Base-by-base conservation (phyloP, 2,797 vertebrate genomes). In the Bufotes viridis region DNA sequence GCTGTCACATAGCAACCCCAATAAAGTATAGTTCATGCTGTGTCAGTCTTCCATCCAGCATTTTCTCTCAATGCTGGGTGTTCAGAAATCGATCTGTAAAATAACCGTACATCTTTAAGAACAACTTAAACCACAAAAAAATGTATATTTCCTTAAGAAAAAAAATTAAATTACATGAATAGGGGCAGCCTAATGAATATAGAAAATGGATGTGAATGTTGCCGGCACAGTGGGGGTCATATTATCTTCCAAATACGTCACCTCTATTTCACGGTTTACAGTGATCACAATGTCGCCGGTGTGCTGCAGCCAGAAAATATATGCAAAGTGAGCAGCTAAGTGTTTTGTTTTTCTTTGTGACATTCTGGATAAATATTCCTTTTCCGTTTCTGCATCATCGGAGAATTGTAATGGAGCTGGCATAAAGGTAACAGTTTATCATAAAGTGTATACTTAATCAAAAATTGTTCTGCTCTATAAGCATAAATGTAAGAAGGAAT, bases 291-390 rank as follows among this genome's bases (percentile, higher is more conserved):
- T 84, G 82, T 84, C 82, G 74, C 65, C 81, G 18, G 51, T 34
- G 53, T 14, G 26, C 81, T 0, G 51, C 2, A 49, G 51, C 24
- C 81, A 34, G 53, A 61, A 53, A 82, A 78, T 75, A 49, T n/a
- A 78, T 78, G 34, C 34, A 76, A 85, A 85, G 57, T 85, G 29
- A 1, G 29, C 69, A 49, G 53, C 49, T 84, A 75, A 74, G 74
- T 78, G 72, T 60, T 78, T 51, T 75, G 55, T 65, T 60, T 84
- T 65, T 65, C 72, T 61, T 57, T 20, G n/a, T n/a, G 34, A 76
- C 57, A 63, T 85, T n/a, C 57, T 49, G 22, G 22, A 60, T 74
- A 74, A 84, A 74, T 74, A 74, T 84, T 84, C 69, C 82, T 74
- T 63, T 69, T 60, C 53, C 51, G 42, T 74, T 34, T 72, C 55